These are phyloP conservation scores for Clarias gariepinus DNA, from an alignment of 2,113 vertebrate species.

Conservation along the genomic window DNA sequence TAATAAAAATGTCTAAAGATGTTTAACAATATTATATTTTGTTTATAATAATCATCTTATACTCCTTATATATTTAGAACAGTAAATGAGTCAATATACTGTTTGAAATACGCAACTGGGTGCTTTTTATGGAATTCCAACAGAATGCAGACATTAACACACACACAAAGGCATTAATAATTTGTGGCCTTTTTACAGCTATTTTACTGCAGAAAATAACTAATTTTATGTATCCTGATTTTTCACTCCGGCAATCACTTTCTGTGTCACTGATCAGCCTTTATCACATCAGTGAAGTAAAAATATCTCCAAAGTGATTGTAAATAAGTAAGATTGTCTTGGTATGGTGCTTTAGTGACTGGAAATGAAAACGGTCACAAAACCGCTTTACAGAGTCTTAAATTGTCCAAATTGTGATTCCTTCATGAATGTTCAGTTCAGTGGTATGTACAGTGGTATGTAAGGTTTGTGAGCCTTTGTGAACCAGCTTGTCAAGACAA, in stretches of 20 bases:
- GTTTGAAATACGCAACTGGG: not conserved
- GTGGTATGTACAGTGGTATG: not conserved
- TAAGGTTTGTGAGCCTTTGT: not conserved
- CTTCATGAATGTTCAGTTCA: not conserved
- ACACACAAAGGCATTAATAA: not conserved
- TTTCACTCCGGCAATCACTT: not conserved
- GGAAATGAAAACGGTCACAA: not conserved
- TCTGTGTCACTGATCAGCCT: not conserved
- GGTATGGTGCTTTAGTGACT: not conserved
- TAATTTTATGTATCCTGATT: not conserved
- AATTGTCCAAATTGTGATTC: not conserved
- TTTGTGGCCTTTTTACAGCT: not conserved
- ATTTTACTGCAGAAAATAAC: not conserved
- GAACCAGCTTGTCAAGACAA: not conserved
- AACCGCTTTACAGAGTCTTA: not conserved
- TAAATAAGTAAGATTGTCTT: not conserved
- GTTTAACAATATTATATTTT: not conserved
- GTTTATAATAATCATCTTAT: not conserved
- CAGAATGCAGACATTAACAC: not conserved
- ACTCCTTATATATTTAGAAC: not conserved
- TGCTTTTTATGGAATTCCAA: not conserved
- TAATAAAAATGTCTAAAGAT: not conserved
- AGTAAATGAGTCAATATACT: not conserved
- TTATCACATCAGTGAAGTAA: not conserved
- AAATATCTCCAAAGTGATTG: not conserved